These are phyloP conservation scores for Dicroscelio sp. DNA, from an alignment of 2,888 invertebrate genomes.

Conservation along the genomic window DNA sequence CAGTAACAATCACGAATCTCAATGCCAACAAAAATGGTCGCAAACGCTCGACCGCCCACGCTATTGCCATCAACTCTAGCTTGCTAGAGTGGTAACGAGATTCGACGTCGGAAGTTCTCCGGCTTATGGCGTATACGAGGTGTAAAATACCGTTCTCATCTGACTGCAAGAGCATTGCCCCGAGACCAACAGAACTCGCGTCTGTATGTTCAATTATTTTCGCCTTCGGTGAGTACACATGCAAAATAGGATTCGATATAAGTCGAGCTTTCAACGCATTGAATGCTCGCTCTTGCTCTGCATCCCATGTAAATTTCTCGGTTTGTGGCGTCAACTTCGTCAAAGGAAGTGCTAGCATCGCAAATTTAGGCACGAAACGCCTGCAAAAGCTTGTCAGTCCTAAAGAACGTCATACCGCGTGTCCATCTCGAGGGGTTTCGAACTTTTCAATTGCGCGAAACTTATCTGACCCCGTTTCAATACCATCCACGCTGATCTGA, in stretches of 20 bases:
- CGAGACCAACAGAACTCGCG: slow-evolving; percentile 72
- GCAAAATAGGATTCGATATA: slow-evolving; percentile 23
- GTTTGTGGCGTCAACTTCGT: no score
- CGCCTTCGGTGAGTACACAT: slow-evolving; percentile 17
- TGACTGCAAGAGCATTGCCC: slow-evolving; percentile 73
- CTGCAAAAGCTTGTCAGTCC: no score
- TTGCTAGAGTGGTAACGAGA: slow-evolving; percentile 78
- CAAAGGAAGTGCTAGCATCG: no score
- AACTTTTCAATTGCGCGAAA: no score
- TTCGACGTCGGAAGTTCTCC: slow-evolving; percentile 62
- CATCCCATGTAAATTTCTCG: no score
- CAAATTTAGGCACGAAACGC: no score
- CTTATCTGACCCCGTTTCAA: no score
- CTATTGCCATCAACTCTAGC: slow-evolving; percentile 54
- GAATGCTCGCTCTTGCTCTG: no score
- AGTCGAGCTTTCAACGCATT: no score
- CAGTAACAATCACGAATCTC: slow-evolving; percentile 11
- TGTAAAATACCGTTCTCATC: slow-evolving; percentile 33
- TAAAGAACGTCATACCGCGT: no score
- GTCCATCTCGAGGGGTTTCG: no score
- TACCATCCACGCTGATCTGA: no score
- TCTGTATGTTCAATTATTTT: slow-evolving; percentile 74
- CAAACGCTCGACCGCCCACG: slow-evolving; percentile 39
- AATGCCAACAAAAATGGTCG: slow-evolving; percentile 29
- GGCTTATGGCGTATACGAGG: slow-evolving; percentile 54